Conservation (phyloP, 2,888 invertebrate genomes). For the Erebia ligea region DNA sequence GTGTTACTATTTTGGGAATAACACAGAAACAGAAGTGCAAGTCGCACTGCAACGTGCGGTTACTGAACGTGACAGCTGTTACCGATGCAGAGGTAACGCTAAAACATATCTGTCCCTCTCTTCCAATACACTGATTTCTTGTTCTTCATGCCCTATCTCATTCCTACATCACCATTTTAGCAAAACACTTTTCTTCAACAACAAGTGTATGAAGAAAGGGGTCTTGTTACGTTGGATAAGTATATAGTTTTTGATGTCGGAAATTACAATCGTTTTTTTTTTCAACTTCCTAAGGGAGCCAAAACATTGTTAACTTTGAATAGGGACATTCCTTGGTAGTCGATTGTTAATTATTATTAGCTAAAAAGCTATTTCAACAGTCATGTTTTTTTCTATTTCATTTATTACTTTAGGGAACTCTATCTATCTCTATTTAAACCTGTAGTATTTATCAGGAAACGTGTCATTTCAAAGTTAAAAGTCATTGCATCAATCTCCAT, state of each 20-base stretch:
- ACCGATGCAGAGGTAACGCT: background rate
- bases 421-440: too few species aligned
- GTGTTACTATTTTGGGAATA: background rate
- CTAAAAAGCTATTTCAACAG: too few species aligned
- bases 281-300: background rate
- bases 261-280: background rate
- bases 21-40: background rate
- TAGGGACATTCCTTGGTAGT: background rate
- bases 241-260: background rate
- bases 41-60: constrained; percentile 2
- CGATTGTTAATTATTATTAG: background rate
- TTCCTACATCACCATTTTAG: background rate
- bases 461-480: too few species aligned
- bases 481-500: too few species aligned
- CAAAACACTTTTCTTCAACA: background rate
- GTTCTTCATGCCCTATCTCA: background rate
- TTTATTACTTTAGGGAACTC: too few species aligned
- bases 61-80: constrained; percentile 14
- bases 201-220: background rate
- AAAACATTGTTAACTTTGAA: background rate
- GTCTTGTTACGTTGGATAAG: background rate
- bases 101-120: background rate
- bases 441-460: too few species aligned
- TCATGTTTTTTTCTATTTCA: too few species aligned
- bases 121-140: background rate